Percentiles rank a stretch among this genome's conserved stretches.
Evolutionary conservation across 2,797 vertebrate species (phyloP).

Genomic region (Melanotaenia parkinsoni): DNA sequence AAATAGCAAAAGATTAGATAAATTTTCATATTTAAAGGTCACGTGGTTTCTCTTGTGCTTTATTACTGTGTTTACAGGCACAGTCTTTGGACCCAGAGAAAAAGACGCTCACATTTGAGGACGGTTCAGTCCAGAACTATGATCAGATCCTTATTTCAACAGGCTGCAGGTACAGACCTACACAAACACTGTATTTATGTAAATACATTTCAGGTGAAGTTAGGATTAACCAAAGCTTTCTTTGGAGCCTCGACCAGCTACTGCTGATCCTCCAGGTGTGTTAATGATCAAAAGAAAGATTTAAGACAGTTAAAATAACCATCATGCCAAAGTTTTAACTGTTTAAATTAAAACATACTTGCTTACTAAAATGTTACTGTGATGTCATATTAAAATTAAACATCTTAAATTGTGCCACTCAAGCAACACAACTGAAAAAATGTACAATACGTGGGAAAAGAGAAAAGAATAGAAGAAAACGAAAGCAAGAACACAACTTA

Average conservation of each 20-base stretch:
- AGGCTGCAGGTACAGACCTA: constrained; percentile 82
- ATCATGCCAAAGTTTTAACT: too few species aligned
- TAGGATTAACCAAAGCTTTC: not conserved
- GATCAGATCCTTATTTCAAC: constrained; percentile 87
- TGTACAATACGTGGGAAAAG: too few species aligned
- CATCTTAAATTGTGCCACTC: too few species aligned
- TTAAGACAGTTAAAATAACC: too few species aligned
- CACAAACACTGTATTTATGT: not conserved
- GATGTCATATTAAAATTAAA: too few species aligned
- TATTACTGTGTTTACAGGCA: constrained; percentile 72
- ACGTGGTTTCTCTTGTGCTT: not conserved
- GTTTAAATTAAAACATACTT: too few species aligned
- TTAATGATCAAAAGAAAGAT: not conserved
- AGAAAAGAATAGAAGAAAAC: too few species aligned
- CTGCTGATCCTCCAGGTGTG: not conserved
- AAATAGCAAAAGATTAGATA: too few species aligned
- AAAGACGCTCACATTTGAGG: constrained; percentile 80
- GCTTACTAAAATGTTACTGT: too few species aligned
- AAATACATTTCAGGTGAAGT: not conserved
- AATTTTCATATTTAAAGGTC: not conserved
- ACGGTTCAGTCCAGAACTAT: constrained; percentile 83
- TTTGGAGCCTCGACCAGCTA: not conserved
- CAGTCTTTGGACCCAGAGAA: constrained; percentile 80
- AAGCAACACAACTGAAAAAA: too few species aligned
- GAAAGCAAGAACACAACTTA: too few species aligned